Evolutionary conservation across 1,140 invertebrate genomes (phyloP).

Genomic region (Drosophila malerkotliana): DNA sequence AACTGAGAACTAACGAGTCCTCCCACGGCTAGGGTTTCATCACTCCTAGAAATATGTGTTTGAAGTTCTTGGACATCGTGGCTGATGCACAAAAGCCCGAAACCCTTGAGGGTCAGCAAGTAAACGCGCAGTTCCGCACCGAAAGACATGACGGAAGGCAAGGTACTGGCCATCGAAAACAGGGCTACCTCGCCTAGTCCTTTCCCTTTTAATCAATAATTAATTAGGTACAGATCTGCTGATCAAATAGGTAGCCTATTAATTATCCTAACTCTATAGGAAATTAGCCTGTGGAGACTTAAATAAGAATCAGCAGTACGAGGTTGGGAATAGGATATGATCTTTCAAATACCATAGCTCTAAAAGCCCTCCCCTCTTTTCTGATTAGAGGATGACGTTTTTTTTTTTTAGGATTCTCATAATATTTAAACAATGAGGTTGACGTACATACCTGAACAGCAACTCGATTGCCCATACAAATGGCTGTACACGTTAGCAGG

Average conservation of each 20-base stretch:
- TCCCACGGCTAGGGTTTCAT: conserved; percentile 16
- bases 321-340: no score
- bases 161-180: conserved; percentile 3
- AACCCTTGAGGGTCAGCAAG: conserved; percentile 46
- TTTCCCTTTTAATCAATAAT: conserved; percentile 5
- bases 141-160: conserved; percentile 39
- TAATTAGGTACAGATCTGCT: background rate
- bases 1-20: conserved; percentile 31
- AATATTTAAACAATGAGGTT: background rate
- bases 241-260: background rate
- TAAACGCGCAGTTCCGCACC: conserved; percentile 57
- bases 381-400: no score
- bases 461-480: conserved; percentile 53
- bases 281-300: no score
- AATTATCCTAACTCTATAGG: no score
- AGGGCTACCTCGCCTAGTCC: no score
- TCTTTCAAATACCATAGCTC: no score
- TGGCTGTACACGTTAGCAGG: conserved; percentile 46
- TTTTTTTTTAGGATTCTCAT: no score
- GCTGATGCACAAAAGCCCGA: conserved; percentile 51
- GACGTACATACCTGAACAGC: conserved; percentile 54
- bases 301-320: background rate
- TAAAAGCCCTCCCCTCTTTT: no score
- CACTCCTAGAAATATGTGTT: conserved; percentile 8
- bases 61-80: conserved; percentile 1